These are phyloP conservation scores for Micrasema longulum DNA, from an alignment of 1,140 invertebrate species.

Conservation along the genomic window DNA sequence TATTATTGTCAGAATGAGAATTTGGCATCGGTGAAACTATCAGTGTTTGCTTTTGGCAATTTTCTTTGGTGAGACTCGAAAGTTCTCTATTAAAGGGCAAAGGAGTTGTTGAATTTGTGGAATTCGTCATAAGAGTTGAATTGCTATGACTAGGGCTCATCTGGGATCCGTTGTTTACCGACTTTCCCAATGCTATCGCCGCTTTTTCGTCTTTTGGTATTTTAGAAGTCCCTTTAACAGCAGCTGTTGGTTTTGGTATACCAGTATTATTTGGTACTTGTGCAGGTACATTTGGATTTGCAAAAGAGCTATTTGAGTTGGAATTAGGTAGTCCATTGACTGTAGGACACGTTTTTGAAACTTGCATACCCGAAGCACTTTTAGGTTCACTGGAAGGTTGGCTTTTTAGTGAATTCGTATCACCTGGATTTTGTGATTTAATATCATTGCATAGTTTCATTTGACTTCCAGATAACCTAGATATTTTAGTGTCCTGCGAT, in stretches of 20 bases:
- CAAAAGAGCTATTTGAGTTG: conserved; percentile 49
- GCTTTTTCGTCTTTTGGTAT: conserved; percentile 67
- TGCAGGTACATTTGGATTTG: conserved; percentile 54
- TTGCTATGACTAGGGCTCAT: conserved; percentile 69
- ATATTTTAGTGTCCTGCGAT: conserved; percentile 63
- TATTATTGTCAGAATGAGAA: conserved; percentile 56
- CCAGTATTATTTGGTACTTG: conserved; percentile 70
- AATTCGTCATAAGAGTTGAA: conserved; percentile 67
- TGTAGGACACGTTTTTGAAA: conserved; percentile 43
- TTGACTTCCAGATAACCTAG: conserved; percentile 65
- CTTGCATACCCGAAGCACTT: conserved; percentile 56
- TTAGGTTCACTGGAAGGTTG: conserved; percentile 57
- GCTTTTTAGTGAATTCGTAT: conserved; percentile 27
- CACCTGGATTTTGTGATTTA: conserved; percentile 57
- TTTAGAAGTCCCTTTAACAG: conserved; percentile 88
- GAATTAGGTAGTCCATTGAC: conserved; percentile 45
- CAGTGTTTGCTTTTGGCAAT: conserved; percentile 70
- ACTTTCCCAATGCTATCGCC: conserved; percentile 38
- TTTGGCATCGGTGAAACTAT: conserved; percentile 83
- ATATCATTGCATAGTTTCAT: conserved; percentile 59
- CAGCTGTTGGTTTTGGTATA: conserved; percentile 90
- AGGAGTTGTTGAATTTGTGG: conserved; percentile 63
- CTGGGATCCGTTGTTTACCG: conserved; percentile 60
- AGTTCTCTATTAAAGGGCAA: conserved; percentile 66
- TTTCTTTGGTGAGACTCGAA: conserved; percentile 66